These are phyloP conservation scores for Zalophus californianus DNA, from an alignment of 2,797 vertebrate genomes.

Conservation along the genomic window DNA sequence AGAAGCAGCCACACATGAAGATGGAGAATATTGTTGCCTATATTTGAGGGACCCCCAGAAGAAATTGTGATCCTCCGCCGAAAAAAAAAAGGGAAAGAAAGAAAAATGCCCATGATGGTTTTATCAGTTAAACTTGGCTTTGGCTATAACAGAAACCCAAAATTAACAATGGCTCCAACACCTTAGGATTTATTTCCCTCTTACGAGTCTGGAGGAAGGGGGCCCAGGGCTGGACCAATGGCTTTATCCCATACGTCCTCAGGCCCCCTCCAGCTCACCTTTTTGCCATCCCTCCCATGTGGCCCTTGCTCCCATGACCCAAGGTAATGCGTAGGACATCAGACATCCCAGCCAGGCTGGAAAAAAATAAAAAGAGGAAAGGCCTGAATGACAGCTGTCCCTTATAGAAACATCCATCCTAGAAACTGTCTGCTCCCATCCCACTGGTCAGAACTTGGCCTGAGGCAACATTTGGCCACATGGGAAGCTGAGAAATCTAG, in stretches of 20 bases:
- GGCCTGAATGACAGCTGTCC: not conserved
- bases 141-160: not conserved
- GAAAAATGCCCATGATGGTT: not conserved
- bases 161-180: not conserved
- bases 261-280: not conserved
- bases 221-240: not conserved
- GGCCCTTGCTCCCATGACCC: not conserved
- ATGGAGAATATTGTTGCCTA: not conserved
- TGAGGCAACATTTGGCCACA: not conserved
- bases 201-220: not conserved
- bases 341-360: not conserved
- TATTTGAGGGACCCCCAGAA: not conserved
- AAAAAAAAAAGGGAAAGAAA: not conserved
- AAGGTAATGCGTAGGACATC: accelerated
- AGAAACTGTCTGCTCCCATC: not conserved
- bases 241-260: not conserved
- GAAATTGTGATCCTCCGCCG: not conserved
- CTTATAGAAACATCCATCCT: not conserved
- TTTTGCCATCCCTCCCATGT: not conserved
- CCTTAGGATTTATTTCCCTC: not conserved
- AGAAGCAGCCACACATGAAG: not conserved
- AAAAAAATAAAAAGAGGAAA: not conserved
- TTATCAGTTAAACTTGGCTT: not conserved
- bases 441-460: not conserved
- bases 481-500: not conserved